Evolutionary conservation across 2,113 vertebrate genomes (phyloP), one percentile per base, ranked within the genome.

Genomic region (Polypterus senegalus): DNA sequence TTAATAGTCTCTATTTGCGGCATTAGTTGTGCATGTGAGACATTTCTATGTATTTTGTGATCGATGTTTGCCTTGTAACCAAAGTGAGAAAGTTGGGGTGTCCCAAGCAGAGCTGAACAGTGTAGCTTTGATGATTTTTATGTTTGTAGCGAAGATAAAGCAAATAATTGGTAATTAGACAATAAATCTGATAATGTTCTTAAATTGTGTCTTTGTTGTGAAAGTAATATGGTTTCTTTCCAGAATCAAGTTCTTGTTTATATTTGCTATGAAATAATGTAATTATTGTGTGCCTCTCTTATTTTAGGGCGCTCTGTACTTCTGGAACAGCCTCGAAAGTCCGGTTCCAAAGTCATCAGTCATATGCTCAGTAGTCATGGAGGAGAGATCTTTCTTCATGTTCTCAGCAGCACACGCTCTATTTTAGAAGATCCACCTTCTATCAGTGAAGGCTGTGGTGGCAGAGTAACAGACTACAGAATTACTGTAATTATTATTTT

Each of bases 301-400:
- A n/a, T 60, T 10, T 54, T 80, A 99, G 96, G 96, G 69, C 93
- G 96, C 9, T 99, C 96, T 0, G 96, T 99, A 67, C 74, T 99
- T 51, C 71, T 99, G 77, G 96, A 99, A 47, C 95, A 98, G 64
- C 96, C 96, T 0, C 89, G 95, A 49, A 99, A 99, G 63, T 97
- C 93, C 0, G 95, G 96, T 58, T 97, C 96, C n/a, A 99, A 99
- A 82, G 89, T 99, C 63, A 94, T 98, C 67, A 98, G 95, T 71
- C 96, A 99, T 78, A 99, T 99, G 96, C 90, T 98, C 52, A 97
- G 96, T 77, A 97, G 94, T 79, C 95, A 98, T 0, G 96, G 95
- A 46, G 96, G 96, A 8, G 96, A 99, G 76, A 99, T 99, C 66
- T 99, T 99, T 70, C 70, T 99, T 65, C 95, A 99, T 1, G 90